phyloP scores from a whole-genome alignment of 2,113 vertebrate genomes.

The Cyrtonyx montezumae region DNA sequence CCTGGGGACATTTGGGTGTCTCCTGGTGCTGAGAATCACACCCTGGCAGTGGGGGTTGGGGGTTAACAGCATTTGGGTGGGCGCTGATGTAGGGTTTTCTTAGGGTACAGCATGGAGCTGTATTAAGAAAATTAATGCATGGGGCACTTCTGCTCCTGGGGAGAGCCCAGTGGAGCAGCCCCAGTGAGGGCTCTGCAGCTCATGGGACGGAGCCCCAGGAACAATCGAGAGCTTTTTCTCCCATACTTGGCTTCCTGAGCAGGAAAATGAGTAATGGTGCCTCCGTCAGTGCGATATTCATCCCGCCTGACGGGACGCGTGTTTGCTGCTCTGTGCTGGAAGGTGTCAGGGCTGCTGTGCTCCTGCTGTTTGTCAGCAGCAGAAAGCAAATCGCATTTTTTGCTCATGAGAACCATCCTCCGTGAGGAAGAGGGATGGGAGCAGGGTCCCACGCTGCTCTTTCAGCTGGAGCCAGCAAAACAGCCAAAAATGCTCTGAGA shows the following conservation, averaged over 20 bases:
- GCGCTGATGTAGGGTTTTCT: background rate
- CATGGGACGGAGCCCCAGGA: background rate
- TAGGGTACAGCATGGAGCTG: background rate
- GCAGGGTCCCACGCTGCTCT: accelerated
- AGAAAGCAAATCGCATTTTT: background rate
- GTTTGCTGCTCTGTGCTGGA: background rate
- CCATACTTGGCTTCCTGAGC: accelerated
- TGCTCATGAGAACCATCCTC: background rate
- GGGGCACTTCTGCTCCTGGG: accelerated
- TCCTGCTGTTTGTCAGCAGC: background rate
- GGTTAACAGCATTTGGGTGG: background rate
- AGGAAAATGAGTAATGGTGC: background rate
- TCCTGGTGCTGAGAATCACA: background rate
- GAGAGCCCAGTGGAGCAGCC: background rate
- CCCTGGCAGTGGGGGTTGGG: background rate
- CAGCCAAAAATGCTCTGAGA: background rate
- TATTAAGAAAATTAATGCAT: no score
- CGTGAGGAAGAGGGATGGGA: accelerated
- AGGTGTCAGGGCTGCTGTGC: accelerated
- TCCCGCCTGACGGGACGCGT: accelerated
- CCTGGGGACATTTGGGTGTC: background rate
- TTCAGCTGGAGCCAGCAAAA: background rate
- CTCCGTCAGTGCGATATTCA: background rate
- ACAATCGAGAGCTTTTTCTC: background rate
- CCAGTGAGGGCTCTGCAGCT: accelerated